Conservation (phyloP, 2,113 vertebrate species). For the Gymnorhina tibicen region DNA sequence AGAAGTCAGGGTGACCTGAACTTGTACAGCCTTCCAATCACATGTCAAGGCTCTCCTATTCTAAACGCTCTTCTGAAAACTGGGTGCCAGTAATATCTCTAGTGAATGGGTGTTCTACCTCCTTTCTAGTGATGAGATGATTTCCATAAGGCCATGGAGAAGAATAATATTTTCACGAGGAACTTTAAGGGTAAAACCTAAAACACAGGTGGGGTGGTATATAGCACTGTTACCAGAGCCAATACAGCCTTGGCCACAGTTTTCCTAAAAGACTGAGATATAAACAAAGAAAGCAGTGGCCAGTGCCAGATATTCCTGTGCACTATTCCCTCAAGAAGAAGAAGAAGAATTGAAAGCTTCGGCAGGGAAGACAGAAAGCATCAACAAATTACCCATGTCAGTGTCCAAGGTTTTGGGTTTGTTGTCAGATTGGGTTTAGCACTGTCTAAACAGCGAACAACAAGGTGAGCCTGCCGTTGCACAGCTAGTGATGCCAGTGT, state of each 20-base stretch:
- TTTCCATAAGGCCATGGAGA: neutral
- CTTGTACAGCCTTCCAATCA: neutral
- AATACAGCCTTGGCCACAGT: neutral
- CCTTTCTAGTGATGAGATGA: neutral
- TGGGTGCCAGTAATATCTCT: neutral
- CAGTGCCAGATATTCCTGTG: neutral
- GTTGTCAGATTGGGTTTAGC: neutral
- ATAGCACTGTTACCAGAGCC: neutral
- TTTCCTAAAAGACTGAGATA: neutral
- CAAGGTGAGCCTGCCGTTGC: neutral
- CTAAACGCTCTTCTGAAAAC: neutral
- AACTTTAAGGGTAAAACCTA: neutral
- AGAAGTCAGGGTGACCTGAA: neutral
- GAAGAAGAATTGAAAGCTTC: neutral
- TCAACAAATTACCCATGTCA: neutral
- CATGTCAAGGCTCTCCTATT: neutral
- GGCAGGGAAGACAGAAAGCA: neutral
- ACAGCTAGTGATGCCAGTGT: neutral
- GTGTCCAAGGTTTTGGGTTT: neutral
- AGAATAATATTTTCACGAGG: neutral
- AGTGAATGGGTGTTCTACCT: neutral
- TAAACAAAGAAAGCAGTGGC: neutral
- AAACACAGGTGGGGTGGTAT: neutral
- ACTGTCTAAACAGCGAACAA: neutral
- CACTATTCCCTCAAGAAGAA: neutral